phyloP scores from a whole-genome alignment of 2,797 vertebrate genomes.

The Glyptemys insculpta region DNA sequence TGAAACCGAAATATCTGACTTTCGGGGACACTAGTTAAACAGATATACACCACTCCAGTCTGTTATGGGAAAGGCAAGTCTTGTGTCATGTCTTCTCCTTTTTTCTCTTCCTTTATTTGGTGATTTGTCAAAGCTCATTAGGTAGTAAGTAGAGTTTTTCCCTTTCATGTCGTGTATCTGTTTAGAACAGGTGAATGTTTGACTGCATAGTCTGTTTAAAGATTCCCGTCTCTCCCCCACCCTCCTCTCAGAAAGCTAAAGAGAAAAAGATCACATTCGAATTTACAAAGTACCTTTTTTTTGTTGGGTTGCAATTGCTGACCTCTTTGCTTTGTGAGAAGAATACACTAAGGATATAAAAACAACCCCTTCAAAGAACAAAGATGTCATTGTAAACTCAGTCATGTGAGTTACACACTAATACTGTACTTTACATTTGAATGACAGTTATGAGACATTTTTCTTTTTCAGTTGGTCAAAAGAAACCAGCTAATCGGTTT shows the following conservation, averaged over 20 bases:
- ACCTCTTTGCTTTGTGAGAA: constrained; percentile 31
- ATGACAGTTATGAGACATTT: not conserved
- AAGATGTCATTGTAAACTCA: constrained; percentile 4
- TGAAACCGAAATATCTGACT: not conserved
- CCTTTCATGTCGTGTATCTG: not conserved
- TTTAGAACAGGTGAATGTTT: not conserved
- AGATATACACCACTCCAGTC: not conserved
- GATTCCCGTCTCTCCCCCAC: not conserved
- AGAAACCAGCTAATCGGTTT: not conserved
- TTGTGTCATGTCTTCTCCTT: not conserved
- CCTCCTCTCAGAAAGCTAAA: constrained; percentile 17
- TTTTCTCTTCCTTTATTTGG: not conserved
- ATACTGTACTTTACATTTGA: constrained; percentile 7
- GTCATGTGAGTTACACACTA: not conserved
- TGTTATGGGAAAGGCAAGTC: not conserved
- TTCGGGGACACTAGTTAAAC: not conserved
- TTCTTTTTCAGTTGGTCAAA: not conserved
- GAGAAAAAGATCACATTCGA: not conserved
- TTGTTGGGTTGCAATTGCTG: constrained; percentile 40
- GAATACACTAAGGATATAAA: not conserved
- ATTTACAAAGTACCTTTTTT: constrained; percentile 23
- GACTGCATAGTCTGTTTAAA: not conserved
- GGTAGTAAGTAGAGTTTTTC: constrained; percentile 4
- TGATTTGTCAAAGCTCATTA: constrained; percentile 29
- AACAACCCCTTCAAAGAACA: not conserved